Evolutionary conservation across 2,797 vertebrate genomes (phyloP), one percentile per base, ranked within the genome.

Genomic region (Sebastes elongatus): DNA sequence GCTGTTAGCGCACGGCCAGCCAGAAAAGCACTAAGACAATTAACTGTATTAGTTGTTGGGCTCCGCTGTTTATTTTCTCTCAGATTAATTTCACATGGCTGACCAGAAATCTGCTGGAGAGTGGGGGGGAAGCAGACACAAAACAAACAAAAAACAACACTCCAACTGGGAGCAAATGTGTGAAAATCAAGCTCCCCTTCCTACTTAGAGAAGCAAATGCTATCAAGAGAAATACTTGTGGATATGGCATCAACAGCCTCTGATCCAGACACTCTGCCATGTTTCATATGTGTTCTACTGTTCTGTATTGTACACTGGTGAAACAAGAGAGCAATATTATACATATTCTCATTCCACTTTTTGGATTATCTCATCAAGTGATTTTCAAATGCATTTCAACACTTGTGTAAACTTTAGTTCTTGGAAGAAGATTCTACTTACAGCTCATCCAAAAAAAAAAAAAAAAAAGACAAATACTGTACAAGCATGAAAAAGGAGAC

Each of bases 1-100:
- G 98, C 98, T 99, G 98, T 97, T 99, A 96, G 96, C 86, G 95
- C 94, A 96, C 93, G 96, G 97, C 96, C 97, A 96, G 97, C 96
- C 92, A 97, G 96, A 92, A 95, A 95, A 95, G 89, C 91, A 95
- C 96, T 94, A 92, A 96, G 97, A 97, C 97, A 98, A 97, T 97
- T 97, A 97, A 97, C 97, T 96, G 96, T 97, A 97, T 97, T 97
- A 97, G 97, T 96, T 96, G 96, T 96, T 94, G 94, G 95, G 95
- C 96, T 95, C 95, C 96, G 92, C 96, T 97, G 96, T 98, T 98
- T 98, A 97, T 97, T 94, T 93, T 91, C 86, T 46, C 88, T 96
- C 95, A 96, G 96, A 97, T 99, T 98, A 96, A 97, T 98, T 97
- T 97, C 96, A 97, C 86, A 91, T 84, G 87, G 88, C 86, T 87